Conservation (phyloP, 1,140 invertebrate species). For the Dysdera silvatica region DNA sequence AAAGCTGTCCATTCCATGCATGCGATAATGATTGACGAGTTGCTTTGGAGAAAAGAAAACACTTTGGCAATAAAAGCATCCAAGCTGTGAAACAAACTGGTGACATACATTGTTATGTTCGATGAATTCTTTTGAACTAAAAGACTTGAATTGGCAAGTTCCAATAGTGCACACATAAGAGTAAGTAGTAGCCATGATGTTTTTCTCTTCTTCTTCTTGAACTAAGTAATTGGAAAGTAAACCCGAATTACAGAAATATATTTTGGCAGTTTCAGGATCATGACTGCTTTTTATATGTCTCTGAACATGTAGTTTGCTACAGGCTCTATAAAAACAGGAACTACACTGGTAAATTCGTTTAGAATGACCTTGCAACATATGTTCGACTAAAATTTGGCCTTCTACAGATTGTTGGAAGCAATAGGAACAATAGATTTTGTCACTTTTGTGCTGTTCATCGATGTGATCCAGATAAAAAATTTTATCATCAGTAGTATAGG, state of each 20-base stretch:
- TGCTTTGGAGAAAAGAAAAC: conserved; percentile 9
- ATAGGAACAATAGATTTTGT: conserved; percentile 9
- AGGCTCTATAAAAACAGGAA: conserved; percentile 24
- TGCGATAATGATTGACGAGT: conserved; percentile 40
- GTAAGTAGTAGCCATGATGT: background rate
- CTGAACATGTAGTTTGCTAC: conserved; percentile 11
- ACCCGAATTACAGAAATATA: too few relatives aligned
- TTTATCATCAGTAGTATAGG: background rate
- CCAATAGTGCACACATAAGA: conserved; percentile 17
- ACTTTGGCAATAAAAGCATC: conserved; percentile 19
- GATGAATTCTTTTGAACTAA: conserved; percentile 9
- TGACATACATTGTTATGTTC: conserved; percentile 4
- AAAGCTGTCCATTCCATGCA: conserved; percentile 46
- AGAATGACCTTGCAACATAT: conserved; percentile 4
- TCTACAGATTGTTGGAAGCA: conserved; percentile 4
- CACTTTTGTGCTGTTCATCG: background rate
- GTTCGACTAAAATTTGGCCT: background rate
- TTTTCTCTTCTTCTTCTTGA: too few relatives aligned
- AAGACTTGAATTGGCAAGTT: conserved; percentile 2
- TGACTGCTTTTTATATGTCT: conserved; percentile 15
- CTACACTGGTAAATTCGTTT: conserved; percentile 15
- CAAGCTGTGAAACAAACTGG: background rate
- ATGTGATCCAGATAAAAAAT: background rate
- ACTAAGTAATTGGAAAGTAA: too few relatives aligned
- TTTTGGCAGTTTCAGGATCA: too few relatives aligned